Evolutionary conservation across 2,113 vertebrate species (phyloP).

Genomic region (Silurus meridionalis): DNA sequence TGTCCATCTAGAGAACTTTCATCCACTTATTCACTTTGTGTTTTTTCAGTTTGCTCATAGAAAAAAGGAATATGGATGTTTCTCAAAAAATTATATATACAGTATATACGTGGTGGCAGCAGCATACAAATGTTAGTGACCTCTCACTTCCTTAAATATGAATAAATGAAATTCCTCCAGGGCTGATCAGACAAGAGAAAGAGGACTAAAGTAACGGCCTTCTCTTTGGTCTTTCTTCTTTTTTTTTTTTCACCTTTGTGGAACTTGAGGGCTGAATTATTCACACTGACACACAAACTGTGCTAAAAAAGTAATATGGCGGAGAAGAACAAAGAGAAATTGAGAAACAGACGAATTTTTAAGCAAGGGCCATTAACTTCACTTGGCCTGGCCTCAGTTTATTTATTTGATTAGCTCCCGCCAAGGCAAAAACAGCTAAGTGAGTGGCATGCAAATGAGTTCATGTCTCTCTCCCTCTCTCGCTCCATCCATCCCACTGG

Average conservation of each 20-base stretch:
- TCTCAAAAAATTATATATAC: no score
- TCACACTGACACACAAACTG: slow-evolving; percentile 59
- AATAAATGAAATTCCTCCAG: slow-evolving; percentile 12
- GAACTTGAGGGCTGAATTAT: slow-evolving; percentile 61
- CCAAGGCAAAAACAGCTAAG: slow-evolving; percentile 23
- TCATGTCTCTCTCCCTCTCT: background rate
- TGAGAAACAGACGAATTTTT: slow-evolving; percentile 63
- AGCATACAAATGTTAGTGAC: slow-evolving; percentile 1
- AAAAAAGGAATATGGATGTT: no score
- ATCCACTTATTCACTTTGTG: no score
- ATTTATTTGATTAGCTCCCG: slow-evolving; percentile 43
- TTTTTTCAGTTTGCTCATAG: no score
- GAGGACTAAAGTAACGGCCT: background rate
- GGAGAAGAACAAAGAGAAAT: slow-evolving; percentile 15
- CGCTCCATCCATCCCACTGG: background rate
- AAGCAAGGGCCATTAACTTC: slow-evolving; percentile 51
- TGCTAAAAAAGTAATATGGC: background rate
- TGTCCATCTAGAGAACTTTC: no score
- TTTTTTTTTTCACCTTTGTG: slow-evolving; percentile 27
- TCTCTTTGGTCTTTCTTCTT: slow-evolving; percentile 5
- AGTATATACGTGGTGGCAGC: background rate
- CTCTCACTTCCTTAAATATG: slow-evolving; percentile 25
- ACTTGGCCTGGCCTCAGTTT: slow-evolving; percentile 38
- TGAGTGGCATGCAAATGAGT: slow-evolving; percentile 25
- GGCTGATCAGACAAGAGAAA: slow-evolving; percentile 5